These are phyloP conservation scores for Nothocercus nigrocapillus DNA, from an alignment of 2,113 vertebrate genomes.

Conservation along the genomic window DNA sequence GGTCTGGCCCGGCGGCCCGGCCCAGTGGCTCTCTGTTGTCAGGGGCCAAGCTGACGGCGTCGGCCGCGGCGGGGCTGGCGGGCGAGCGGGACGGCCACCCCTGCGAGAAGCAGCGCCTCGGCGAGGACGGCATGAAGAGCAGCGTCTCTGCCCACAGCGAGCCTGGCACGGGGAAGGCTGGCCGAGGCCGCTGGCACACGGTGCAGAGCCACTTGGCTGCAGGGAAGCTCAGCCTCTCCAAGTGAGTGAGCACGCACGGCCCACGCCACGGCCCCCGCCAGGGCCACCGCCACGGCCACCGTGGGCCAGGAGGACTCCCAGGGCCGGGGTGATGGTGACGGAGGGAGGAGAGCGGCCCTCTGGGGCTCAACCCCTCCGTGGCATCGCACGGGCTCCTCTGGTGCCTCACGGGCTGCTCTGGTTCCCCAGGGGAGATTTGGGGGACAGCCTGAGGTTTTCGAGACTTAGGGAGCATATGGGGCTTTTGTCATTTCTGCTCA, in stretches of 20 bases:
- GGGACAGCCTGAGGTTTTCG: fast-evolving
- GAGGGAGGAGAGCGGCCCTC: too few relatives aligned
- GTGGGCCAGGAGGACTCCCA: background rate
- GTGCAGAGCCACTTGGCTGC: constrained; percentile 95
- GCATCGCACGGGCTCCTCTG: background rate
- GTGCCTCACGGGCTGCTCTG: background rate
- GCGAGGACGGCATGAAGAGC: constrained; percentile 92
- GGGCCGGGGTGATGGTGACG: background rate
- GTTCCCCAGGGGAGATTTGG: background rate
- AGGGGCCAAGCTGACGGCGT: constrained; percentile 89
- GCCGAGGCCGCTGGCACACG: constrained; percentile 94
- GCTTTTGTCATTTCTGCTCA: background rate
- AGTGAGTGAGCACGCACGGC: constrained; percentile 88
- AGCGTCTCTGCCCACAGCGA: constrained; percentile 88
- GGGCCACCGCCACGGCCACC: background rate
- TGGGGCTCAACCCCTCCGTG: background rate
- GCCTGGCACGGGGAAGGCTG: constrained; percentile 80
- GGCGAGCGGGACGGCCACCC: constrained; percentile 81
- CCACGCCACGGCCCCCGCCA: background rate
- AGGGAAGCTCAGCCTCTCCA: constrained; percentile 93
- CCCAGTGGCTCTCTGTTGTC: constrained; percentile 91
- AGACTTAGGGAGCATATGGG: background rate
- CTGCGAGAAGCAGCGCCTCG: constrained; percentile 85
- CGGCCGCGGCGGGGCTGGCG: constrained; percentile 81
- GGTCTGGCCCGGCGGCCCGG: constrained; percentile 67